phyloP scores from a whole-genome alignment of 64 coral and sea anemone genomes.

The Anthopleura sola region DNA sequence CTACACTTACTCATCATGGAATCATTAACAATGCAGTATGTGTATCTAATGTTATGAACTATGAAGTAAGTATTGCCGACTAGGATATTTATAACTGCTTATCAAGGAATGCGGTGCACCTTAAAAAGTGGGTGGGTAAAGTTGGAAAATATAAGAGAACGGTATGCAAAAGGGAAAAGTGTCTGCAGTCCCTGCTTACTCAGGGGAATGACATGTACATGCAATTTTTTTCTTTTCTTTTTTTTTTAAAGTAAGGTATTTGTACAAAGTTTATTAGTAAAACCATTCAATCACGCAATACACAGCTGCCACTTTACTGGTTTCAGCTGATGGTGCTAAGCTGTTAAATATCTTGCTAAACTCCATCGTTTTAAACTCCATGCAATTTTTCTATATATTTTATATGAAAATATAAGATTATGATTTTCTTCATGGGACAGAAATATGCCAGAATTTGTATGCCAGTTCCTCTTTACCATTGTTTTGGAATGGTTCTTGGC shows the following conservation, averaged over 20 bases:
- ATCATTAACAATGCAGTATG: constrained; percentile 84
- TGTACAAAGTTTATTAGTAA: not conserved
- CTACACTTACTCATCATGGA: constrained; percentile 75
- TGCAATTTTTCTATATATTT: too few species aligned
- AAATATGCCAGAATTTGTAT: constrained; percentile 54
- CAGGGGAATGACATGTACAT: too few species aligned
- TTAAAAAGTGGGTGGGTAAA: too few species aligned
- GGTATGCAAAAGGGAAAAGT: too few species aligned
- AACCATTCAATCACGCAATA: not conserved
- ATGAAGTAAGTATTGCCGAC: constrained; percentile 34
- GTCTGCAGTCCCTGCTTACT: too few species aligned
- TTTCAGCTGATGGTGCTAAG: not conserved
- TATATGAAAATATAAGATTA: not conserved
- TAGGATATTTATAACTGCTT: not conserved
- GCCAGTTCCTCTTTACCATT: constrained; percentile 93
- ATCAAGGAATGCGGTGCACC: too few species aligned
- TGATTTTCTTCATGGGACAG: not conserved
- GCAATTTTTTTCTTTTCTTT: too few species aligned
- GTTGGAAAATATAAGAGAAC: too few species aligned
- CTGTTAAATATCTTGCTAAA: not conserved
- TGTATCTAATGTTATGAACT: constrained; percentile 65
- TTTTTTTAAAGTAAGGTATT: not conserved
- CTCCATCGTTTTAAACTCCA: not conserved
- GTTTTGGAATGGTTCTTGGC: constrained; percentile 98
- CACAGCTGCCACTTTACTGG: not conserved